A percentile compares a stretch with the other conserved stretches of the same genome.
Conservation (phyloP, 2,797 vertebrate species). For the Syndactyla subalaris region DNA sequence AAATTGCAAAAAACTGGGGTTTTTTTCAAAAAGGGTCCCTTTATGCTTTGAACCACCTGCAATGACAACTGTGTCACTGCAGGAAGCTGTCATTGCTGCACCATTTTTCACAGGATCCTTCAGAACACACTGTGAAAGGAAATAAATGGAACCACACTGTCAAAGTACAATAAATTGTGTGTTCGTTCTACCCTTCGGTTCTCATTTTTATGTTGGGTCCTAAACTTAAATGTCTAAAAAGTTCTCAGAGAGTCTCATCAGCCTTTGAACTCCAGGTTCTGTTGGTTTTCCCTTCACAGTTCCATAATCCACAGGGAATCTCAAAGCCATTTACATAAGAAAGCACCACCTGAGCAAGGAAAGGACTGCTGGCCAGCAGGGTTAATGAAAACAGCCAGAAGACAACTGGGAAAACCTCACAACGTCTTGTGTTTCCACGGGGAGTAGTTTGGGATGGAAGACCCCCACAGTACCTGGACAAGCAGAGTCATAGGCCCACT, state of each 20-base stretch:
- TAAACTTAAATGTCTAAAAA: neutral
- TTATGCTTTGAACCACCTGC: neutral
- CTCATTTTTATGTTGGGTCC: neutral
- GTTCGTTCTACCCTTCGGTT: neutral
- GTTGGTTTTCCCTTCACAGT: neutral
- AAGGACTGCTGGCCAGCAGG: neutral
- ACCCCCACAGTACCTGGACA: constrained; percentile 80
- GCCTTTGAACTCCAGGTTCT: neutral
- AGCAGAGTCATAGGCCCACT: constrained; percentile 92
- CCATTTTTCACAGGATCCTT: neutral
- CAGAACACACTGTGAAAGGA: neutral
- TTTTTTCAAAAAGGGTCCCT: neutral
- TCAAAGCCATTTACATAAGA: neutral
- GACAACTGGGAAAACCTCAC: neutral
- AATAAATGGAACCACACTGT: neutral
- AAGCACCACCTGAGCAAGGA: neutral
- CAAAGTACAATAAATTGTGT: neutral
- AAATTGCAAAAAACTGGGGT: neutral
- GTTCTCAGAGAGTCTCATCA: neutral
- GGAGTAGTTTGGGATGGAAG: neutral
- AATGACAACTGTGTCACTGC: neutral
- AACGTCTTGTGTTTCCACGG: neutral
- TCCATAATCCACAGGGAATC: neutral
- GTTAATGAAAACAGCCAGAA: neutral
- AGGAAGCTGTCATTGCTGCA: neutral